phyloP scores from a whole-genome alignment of 2,888 invertebrate species.

The Tetrapedia diversipes region DNA sequence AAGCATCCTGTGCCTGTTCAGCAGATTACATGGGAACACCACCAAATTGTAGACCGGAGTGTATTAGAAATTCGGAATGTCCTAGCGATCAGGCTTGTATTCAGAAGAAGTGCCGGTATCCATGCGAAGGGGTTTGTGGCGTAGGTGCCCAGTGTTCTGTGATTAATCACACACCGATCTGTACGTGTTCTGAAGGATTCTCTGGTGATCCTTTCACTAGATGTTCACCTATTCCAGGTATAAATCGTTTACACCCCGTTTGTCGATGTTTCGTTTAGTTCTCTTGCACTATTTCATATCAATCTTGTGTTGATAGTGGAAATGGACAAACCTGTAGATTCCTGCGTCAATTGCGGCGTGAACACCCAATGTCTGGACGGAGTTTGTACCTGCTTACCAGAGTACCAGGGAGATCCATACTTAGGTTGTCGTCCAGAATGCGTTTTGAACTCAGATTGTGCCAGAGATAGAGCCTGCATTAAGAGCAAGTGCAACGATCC shows the following conservation, averaged over 20 bases:
- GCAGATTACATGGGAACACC: constrained; percentile 82
- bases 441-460: constrained; percentile 82
- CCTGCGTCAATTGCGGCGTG: constrained; percentile 91
- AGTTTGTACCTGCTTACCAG: constrained; percentile 86
- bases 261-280: no score
- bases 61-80: constrained; percentile 88
- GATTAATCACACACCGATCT: constrained; percentile 87
- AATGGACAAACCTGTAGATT: constrained; percentile 81
- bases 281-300: neutral
- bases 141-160: constrained; percentile 89
- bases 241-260: neutral
- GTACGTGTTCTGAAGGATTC: constrained; percentile 84
- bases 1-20: constrained; percentile 83
- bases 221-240: constrained; percentile 82
- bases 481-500: constrained; percentile 88
- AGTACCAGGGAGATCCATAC: constrained; percentile 86
- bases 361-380: constrained; percentile 86
- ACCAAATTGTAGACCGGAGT: constrained; percentile 83
- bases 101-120: constrained; percentile 89
- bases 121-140: constrained; percentile 91
- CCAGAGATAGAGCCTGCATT: constrained; percentile 83
- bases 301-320: constrained; percentile 7
- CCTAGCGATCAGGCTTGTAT: constrained; percentile 89
- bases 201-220: constrained; percentile 85
- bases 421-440: constrained; percentile 82